Percentiles rank a stretch among this genome's conserved stretches.
Evolutionary conservation across 2,888 invertebrate genomes (phyloP).

Genomic region (Branchellion lobata): DNA sequence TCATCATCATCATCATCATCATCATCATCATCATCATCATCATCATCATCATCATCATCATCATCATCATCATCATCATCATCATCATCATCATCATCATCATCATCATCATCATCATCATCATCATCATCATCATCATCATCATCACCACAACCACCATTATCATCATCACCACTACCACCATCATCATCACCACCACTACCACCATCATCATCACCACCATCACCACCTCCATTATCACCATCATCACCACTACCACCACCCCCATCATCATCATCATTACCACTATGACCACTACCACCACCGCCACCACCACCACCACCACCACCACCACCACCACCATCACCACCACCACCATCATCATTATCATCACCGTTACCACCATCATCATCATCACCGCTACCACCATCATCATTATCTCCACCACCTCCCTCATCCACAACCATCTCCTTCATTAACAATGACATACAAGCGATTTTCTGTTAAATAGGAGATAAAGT

Average conservation of each 20-base stretch:
- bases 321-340: no score
- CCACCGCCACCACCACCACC: no score
- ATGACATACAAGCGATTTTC: background rate
- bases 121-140: constrained; percentile 45
- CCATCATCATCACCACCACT: no score
- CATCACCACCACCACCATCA: no score
- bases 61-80: constrained; percentile 45
- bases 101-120: constrained; percentile 46
- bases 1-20: constrained; percentile 16
- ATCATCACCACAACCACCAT: no score
- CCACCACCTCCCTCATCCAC: background rate
- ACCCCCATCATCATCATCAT: no score
- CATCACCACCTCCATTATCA: no score
- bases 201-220: no score
- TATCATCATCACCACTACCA: no score
- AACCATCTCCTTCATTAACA: background rate
- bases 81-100: constrained; percentile 46
- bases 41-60: constrained; percentile 10
- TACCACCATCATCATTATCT: no score
- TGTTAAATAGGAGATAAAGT: constrained; percentile 7
- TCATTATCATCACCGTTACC: background rate
- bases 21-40: constrained; percentile 14
- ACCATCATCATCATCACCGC: constrained; percentile 24
- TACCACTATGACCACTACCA: no score
- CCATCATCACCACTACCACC: no score